Percentiles rank a stretch among this genome's conserved stretches.
These are phyloP conservation scores for Catharus minimus DNA, from an alignment of 2,113 vertebrate genomes.

Conservation along the genomic window DNA sequence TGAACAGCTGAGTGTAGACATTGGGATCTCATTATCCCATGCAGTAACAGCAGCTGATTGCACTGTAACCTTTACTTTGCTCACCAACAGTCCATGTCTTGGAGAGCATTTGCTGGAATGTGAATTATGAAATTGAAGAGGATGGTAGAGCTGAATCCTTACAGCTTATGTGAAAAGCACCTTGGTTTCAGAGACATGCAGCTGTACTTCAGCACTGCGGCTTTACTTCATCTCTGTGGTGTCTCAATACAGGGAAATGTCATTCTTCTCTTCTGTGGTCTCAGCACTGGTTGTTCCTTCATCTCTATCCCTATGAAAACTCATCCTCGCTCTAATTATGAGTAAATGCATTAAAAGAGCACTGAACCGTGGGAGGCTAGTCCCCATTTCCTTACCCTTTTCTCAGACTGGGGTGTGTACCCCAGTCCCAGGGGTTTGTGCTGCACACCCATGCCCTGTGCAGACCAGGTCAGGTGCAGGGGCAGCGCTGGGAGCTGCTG, in stretches of 20 bases:
- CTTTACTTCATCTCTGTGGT: background rate
- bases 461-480: background rate
- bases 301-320: background rate
- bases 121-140: background rate
- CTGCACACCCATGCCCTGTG: accelerated
- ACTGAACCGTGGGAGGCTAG: background rate
- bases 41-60: background rate
- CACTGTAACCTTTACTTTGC: background rate
- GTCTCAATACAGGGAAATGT: background rate
- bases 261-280: background rate
- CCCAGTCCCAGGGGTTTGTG: background rate
- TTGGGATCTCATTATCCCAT: background rate
- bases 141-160: background rate
- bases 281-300: background rate
- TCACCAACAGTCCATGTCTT: background rate
- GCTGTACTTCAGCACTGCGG: background rate
- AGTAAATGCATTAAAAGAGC: background rate
- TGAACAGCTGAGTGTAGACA: background rate
- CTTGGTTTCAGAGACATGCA: background rate
- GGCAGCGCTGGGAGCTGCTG: background rate
- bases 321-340: background rate
- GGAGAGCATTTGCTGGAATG: background rate
- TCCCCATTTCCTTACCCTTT: background rate
- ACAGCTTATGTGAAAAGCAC: background rate
- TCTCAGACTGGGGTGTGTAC: background rate